Evolutionary conservation across 30 jellyfish, hydroid and myxozoan genomes (phyloP).

Genomic region (Morbakka virulenta): DNA sequence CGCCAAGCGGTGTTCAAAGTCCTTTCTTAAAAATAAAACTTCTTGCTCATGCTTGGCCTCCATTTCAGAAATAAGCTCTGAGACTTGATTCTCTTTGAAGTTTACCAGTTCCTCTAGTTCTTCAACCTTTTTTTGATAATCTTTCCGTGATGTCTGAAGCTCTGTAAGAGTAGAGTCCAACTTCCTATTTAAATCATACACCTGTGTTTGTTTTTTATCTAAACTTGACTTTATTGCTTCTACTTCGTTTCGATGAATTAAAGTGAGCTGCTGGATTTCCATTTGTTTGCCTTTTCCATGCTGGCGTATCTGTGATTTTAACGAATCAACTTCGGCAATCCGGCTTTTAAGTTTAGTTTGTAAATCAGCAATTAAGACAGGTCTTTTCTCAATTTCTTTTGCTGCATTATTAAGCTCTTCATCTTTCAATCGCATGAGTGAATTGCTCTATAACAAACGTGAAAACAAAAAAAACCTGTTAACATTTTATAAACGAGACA

Average conservation of each 20-base stretch:
- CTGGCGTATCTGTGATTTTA: neutral
- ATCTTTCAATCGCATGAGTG: too few relatives aligned
- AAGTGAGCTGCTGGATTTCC: too few relatives aligned
- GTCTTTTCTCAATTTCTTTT: too few relatives aligned
- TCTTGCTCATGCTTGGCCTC: conserved; percentile 45
- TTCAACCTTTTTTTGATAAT: conserved; percentile 48
- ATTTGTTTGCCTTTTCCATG: neutral
- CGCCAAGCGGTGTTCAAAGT: conserved; percentile 21
- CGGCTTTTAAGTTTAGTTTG: neutral
- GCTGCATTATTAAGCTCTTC: neutral
- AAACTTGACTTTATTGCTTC: conserved; percentile 13
- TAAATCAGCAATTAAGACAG: neutral
- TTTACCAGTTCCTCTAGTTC: conserved; percentile 30
- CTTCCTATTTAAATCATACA: neutral
- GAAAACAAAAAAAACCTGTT: too few relatives aligned
- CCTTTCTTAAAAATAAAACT: conserved; percentile 32
- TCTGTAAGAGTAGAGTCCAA: neutral
- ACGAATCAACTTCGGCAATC: neutral
- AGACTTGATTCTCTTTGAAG: neutral
- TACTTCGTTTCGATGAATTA: conserved; percentile 44
- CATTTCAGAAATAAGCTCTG: conserved; percentile 45
- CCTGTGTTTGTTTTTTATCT: conserved; percentile 56
- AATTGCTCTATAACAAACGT: too few relatives aligned
- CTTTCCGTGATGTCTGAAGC: neutral
- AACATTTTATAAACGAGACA: too few relatives aligned